Conservation (phyloP, 2,888 invertebrate genomes). For the Lasioglossum zephyrum region DNA sequence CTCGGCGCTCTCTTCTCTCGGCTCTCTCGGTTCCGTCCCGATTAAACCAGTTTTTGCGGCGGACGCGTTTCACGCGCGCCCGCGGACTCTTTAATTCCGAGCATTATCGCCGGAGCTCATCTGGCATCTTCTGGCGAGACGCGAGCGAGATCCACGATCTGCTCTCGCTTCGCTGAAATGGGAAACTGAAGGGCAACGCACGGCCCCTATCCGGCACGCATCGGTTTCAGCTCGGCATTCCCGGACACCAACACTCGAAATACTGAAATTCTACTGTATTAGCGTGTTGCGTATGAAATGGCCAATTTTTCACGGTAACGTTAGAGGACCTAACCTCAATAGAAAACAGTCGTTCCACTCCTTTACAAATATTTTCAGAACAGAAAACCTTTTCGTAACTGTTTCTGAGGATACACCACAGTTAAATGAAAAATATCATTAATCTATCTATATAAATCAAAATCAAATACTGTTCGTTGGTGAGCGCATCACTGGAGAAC, state of each 20-base stretch:
- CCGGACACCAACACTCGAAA: background rate
- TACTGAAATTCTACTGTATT: background rate
- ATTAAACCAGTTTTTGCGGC: slow-evolving; percentile 41
- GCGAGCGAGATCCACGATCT: background rate
- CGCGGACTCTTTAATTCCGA: slow-evolving; percentile 34
- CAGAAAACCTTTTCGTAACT: too few relatives aligned
- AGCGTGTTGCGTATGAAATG: background rate
- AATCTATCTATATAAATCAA: background rate
- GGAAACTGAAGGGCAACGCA: slow-evolving; percentile 4
- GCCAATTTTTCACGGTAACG: background rate
- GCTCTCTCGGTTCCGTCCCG: background rate
- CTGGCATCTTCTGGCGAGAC: slow-evolving; percentile 9
- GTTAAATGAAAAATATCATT: background rate
- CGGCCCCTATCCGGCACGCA: background rate
- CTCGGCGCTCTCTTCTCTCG: background rate
- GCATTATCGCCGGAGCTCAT: slow-evolving; percentile 25
- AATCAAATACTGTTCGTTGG: too few relatives aligned
- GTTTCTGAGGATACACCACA: too few relatives aligned
- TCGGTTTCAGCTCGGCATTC: background rate
- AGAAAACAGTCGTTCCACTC: too few relatives aligned
- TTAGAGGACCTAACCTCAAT: too few relatives aligned
- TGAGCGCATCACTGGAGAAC: too few relatives aligned
- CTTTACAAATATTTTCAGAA: too few relatives aligned
- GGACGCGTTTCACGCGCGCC: slow-evolving; percentile 28
- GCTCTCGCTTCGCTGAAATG: slow-evolving; percentile 1